Evolutionary conservation across 2,888 invertebrate genomes (phyloP), one percentile per base, ranked within the genome.

Genomic region (Drosophila tanythrix): DNA sequence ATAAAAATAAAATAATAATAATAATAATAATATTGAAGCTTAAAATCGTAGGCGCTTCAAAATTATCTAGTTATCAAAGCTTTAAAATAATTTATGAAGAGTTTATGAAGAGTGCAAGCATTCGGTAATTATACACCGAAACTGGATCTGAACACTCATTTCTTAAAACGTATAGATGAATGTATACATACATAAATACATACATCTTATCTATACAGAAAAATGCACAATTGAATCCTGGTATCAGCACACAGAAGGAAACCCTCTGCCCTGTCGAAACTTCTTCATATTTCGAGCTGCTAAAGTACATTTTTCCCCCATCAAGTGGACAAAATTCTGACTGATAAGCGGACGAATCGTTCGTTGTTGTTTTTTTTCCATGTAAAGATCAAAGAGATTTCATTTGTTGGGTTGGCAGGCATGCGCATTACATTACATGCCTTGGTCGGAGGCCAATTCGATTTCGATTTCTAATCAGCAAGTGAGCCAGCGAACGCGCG

Each of bases 311-410:
- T 38, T 48, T 18, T 25, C 3, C 40, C 18, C 25, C 31, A n/a
- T 11, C 15, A 11, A 59, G 59, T 52, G 38, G n/a, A 36, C 8
- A 56, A 35, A 27, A 33, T 36, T 11, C 7, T 56, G 7, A 25
- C 59, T 68, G 78, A 78, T 78, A 81, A 76, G 70, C 31, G 29
- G 13, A 31, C 7, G 4, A 31, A 29, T 15, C 4, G 13, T 21
- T 29, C 8, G 29, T 51, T 35, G 35, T 48, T 33, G 53, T 31
- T 29, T 48, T 18, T 46, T 55, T 29, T 3, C 25, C n/a, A 21
- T 31, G 29, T 18, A 60, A 40, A 70, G 77, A 80, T 78, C 77
- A 48, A 29, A 48, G 8, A 48, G 66, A 79, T 80, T 75, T 63
- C 11, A 31, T 31, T 48, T 31, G 29, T 5, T 29, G 56, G 25